A percentile compares a stretch with the other conserved stretches of the same genome.
These are phyloP conservation scores for Hassar affinis DNA, from an alignment of 2,113 vertebrate genomes.

Conservation along the genomic window DNA sequence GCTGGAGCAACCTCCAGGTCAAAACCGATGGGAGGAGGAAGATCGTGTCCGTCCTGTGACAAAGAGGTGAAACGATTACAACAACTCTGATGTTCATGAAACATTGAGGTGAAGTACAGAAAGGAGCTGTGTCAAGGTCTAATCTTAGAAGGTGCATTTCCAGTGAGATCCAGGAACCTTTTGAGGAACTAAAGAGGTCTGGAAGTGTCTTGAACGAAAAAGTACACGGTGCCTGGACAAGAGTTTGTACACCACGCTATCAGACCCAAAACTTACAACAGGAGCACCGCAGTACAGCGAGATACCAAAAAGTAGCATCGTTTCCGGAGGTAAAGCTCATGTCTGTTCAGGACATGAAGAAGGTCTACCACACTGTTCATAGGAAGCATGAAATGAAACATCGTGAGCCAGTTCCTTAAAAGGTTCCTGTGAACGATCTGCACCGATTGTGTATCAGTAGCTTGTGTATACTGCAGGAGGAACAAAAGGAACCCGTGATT, in stretches of 20 bases:
- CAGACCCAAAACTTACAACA: neutral
- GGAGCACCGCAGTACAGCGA: neutral
- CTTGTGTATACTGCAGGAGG: neutral
- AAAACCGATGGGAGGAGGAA: slow-evolving; percentile 77
- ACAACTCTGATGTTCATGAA: neutral
- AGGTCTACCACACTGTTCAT: neutral
- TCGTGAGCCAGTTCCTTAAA: neutral
- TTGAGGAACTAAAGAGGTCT: neutral
- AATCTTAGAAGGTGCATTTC: neutral
- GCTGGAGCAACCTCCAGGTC: slow-evolving; percentile 72
- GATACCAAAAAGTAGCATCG: neutral
- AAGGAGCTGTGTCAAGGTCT: neutral
- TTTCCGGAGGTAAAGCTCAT: neutral
- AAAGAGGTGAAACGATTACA: neutral
- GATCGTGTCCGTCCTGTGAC: slow-evolving; percentile 73
- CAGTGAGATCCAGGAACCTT: neutral
- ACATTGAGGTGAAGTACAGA: neutral
- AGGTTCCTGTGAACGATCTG: neutral
- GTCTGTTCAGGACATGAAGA: neutral
- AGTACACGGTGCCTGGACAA: neutral
- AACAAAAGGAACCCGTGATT: no score
- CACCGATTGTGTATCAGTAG: neutral
- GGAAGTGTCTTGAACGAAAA: neutral
- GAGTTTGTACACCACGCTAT: neutral
- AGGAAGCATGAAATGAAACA: neutral